Evolutionary conservation across 2,888 invertebrate genomes (phyloP).

Genomic region (Leucozona laternaria): DNA sequence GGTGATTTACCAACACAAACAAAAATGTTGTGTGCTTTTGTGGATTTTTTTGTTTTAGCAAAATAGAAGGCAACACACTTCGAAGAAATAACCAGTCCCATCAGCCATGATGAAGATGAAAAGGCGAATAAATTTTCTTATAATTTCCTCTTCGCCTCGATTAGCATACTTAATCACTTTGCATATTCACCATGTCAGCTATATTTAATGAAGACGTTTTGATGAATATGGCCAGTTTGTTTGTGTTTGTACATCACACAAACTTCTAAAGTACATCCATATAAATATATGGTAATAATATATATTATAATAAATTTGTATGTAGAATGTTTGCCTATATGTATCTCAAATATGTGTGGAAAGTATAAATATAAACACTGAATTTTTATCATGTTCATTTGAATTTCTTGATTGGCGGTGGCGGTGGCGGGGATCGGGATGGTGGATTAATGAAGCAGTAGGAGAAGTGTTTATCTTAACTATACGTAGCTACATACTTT

Average conservation of each 20-base stretch:
- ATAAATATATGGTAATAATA: not conserved
- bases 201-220: constrained; percentile 63
- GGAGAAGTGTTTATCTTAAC: not conserved
- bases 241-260: constrained; percentile 19
- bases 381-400: not conserved
- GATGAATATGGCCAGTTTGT: constrained; percentile 37
- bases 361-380: not conserved
- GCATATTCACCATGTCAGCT: constrained; percentile 52
- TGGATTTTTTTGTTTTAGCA: not conserved
- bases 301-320: not conserved
- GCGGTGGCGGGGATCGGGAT: not conserved
- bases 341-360: not conserved
- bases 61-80: constrained; percentile 53
- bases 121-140: constrained; percentile 69
- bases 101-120: constrained; percentile 37
- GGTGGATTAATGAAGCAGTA: not conserved
- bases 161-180: constrained; percentile 68
- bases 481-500: no score
- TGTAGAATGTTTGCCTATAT: not conserved
- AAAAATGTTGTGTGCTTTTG: not conserved
- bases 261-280: not conserved
- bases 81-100: not conserved
- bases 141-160: constrained; percentile 66
- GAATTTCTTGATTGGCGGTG: not conserved
- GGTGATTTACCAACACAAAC: not conserved